A percentile compares a stretch with the other conserved stretches of the same genome.
These are phyloP conservation scores for Cyphomyrus plagiostoma DNA, from an alignment of 2,113 vertebrate genomes.

Conservation along the genomic window DNA sequence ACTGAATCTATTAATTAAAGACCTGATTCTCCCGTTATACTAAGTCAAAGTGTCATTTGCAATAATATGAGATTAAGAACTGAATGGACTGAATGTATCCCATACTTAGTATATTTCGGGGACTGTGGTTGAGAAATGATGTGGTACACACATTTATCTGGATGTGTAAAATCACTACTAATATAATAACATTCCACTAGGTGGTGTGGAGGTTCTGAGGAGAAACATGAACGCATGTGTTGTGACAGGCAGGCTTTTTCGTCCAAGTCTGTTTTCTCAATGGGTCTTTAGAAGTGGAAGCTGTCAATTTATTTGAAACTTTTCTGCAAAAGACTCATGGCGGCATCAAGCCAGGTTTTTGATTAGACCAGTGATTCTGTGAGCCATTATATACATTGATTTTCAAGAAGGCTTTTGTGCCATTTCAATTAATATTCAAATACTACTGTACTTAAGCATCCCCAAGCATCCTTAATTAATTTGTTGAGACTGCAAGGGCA, in stretches of 20 bases:
- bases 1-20: not conserved
- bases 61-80: not conserved
- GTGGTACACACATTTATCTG: not conserved
- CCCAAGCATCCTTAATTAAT: not conserved
- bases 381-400: constrained; percentile 7
- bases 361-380: constrained; percentile 12
- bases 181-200: not conserved
- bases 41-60: not conserved
- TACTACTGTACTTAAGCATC: not conserved
- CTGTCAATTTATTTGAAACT: constrained; percentile 6
- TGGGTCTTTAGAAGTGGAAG: not conserved
- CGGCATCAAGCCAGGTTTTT: constrained; percentile 17
- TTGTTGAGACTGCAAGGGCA: not conserved
- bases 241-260: not conserved
- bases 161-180: not conserved
- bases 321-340: not conserved
- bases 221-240: not conserved
- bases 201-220: not conserved
- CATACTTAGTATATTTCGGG: not conserved
- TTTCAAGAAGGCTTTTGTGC: constrained; percentile 15
- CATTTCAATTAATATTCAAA: constrained; percentile 11
- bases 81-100: not conserved
- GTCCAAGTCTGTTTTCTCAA: not conserved
- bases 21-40: not conserved
- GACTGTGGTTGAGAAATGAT: not conserved